A percentile compares a stretch with the other conserved stretches of the same genome.
Conservation (phyloP, 2,888 invertebrate species). For the Agrenia bidenticulata region DNA sequence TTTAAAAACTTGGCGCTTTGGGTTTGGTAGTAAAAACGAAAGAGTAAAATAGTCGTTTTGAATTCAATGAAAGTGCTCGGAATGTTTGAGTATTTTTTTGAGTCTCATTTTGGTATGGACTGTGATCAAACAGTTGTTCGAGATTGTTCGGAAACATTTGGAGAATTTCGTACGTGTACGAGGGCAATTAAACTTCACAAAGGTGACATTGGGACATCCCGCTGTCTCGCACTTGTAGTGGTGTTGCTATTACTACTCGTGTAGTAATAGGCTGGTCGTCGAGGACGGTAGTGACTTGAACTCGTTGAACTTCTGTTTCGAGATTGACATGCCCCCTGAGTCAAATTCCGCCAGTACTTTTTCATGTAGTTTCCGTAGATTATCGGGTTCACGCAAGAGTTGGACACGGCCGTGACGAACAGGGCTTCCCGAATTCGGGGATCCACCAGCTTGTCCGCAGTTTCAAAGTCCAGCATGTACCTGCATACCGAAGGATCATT, state of each 20-base stretch:
- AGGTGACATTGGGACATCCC: constrained; percentile 6
- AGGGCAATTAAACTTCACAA: background rate
- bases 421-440: constrained; percentile 67
- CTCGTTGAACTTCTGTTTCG: constrained; percentile 15
- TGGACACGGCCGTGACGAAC: constrained; percentile 77
- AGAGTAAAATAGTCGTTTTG: too few relatives aligned
- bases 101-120: too few relatives aligned
- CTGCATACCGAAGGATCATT: too few relatives aligned
- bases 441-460: constrained; percentile 65
- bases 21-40: too few relatives aligned
- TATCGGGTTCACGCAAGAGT: constrained; percentile 74
- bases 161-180: too few relatives aligned
- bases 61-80: too few relatives aligned
- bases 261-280: background rate
- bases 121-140: too few relatives aligned
- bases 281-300: constrained; percentile 1
- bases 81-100: too few relatives aligned
- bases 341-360: constrained; percentile 25
- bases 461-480: constrained; percentile 70
- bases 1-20: too few relatives aligned
- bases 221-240: background rate
- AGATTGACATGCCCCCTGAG: constrained; percentile 21
- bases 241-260: background rate
- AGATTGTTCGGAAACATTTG: too few relatives aligned
- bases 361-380: constrained; percentile 72